These are phyloP conservation scores for Vulpes lagopus DNA, from an alignment of 2,113 vertebrate species.

Conservation along the genomic window DNA sequence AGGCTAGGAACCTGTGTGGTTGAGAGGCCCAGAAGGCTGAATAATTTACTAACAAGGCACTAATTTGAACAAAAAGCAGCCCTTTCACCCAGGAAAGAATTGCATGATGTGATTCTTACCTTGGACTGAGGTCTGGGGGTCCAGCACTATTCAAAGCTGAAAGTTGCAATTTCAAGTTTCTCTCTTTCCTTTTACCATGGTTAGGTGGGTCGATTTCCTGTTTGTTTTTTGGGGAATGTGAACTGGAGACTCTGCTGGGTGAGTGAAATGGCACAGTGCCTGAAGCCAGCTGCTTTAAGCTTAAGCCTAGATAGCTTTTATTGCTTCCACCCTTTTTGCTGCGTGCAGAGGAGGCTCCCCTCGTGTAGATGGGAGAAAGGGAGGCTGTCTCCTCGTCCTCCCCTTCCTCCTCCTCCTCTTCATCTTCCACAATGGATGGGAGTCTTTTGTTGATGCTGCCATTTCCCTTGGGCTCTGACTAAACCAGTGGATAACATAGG, in stretches of 20 bases:
- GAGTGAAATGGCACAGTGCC: slow-evolving; percentile 90
- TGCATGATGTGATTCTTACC: slow-evolving; percentile 78
- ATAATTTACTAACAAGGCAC: background rate
- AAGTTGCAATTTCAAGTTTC: slow-evolving; percentile 88
- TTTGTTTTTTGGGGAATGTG: slow-evolving; percentile 85
- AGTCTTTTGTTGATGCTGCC: slow-evolving; percentile 90
- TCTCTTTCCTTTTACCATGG: slow-evolving; percentile 86
- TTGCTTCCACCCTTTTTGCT: slow-evolving; percentile 85
- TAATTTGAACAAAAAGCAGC: background rate
- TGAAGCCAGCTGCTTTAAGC: slow-evolving; percentile 89
- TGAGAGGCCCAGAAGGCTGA: background rate
- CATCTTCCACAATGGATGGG: slow-evolving; percentile 90
- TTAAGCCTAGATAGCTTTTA: slow-evolving; percentile 88
- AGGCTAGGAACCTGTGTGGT: background rate
- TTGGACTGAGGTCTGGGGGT: slow-evolving; percentile 90
- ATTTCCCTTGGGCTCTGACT: slow-evolving; percentile 90
- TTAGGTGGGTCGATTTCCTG: slow-evolving; percentile 85
- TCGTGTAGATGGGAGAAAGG: slow-evolving; percentile 87
- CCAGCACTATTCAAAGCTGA: slow-evolving; percentile 83
- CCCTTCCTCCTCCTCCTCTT: slow-evolving; percentile 88
- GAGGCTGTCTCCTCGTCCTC: slow-evolving; percentile 87
- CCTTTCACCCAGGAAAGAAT: background rate
- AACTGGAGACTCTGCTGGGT: slow-evolving; percentile 87
- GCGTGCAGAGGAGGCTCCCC: slow-evolving; percentile 83
- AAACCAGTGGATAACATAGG: slow-evolving; percentile 71